Evolutionary conservation across 2,797 vertebrate species (phyloP), one percentile per base, ranked within the genome.

Genomic region (Lindbergichthys nudifrons): DNA sequence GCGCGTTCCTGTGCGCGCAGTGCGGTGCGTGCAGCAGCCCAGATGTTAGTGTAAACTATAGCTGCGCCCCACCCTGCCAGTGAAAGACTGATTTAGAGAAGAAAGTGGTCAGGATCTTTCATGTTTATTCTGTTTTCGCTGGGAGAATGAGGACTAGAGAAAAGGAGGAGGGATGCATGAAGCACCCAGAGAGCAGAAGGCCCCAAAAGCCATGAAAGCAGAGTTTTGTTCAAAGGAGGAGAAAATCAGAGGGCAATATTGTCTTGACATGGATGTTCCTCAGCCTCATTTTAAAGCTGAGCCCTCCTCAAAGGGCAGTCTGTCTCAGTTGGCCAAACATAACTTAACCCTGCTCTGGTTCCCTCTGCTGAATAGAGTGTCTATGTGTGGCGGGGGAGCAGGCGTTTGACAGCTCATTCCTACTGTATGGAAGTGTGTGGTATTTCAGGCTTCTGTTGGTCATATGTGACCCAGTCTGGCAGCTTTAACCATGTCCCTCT

Each of bases 211-310:
- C 84, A 90, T 92, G 92, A 92, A 93, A 92, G 90, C 77, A 16
- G 1, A 64, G 84, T 88, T 91, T 77, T 92, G 81, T 91, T 88
- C 66, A 81, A 80, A 79, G 63, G 63, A 63, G 69, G 63, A 76
- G 72, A 88, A 89, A 88, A 88, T 89, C 87, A 79, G 76, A 83
- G 79, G 79, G 80, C 74, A 82, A 86, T 90, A 86, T 94, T 94
- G 93, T 88, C 88, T 91, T 91, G 91, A 93, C 92, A 88, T 81
- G 89, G 90, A 94, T 93, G 90, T 92, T 94, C 92, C 88, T 88
- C 81, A 77, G 47, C 65, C 74, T 86, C 80, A 57, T 89, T 93
- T 93, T 90, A 93, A 93, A 94, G 92, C 79, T 36, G 72, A 73
- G 65, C 42, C 19, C 65, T 86, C 75, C 87, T 95, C 88, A 94